A percentile compares a stretch with the other conserved stretches of the same genome.
Conservation (phyloP, 37 sponge, comb jelly and placozoan species). For the Eunapius fragilis region DNA sequence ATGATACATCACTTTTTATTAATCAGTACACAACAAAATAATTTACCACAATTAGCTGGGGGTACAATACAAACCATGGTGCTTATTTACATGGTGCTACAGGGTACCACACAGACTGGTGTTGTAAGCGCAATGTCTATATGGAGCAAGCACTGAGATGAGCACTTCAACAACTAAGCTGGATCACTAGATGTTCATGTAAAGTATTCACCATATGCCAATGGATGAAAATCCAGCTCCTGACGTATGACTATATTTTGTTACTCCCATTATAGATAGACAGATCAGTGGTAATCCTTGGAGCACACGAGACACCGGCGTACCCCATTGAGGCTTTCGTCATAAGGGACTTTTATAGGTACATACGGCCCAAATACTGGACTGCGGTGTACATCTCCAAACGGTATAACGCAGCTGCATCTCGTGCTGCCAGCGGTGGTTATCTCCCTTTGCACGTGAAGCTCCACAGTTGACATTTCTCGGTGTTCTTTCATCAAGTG, state of each 20-base stretch:
- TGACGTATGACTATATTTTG: no score
- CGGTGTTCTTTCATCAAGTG: conserved; percentile 42
- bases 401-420: conserved; percentile 17
- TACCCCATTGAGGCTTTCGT: conserved; percentile 8
- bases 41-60: no score
- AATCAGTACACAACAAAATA: no score
- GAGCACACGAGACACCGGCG: neutral
- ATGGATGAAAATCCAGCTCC: no score
- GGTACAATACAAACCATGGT: no score
- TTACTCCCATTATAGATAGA: neutral
- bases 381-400: conserved; percentile 18
- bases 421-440: neutral
- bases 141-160: no score
- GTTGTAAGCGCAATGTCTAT: no score
- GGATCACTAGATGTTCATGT: no score
- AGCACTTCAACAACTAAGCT: no score
- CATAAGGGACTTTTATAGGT: conserved; percentile 31
- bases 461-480: conserved; percentile 35
- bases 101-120: no score
- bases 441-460: conserved; percentile 24
- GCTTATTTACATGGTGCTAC: no score
- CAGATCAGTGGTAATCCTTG: neutral
- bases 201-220: neutral
- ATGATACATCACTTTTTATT: no score
- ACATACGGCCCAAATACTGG: conserved; percentile 31